Base-by-base conservation (phyloP, 2,113 vertebrate species). In the Cyprinodon tularosa region DNA sequence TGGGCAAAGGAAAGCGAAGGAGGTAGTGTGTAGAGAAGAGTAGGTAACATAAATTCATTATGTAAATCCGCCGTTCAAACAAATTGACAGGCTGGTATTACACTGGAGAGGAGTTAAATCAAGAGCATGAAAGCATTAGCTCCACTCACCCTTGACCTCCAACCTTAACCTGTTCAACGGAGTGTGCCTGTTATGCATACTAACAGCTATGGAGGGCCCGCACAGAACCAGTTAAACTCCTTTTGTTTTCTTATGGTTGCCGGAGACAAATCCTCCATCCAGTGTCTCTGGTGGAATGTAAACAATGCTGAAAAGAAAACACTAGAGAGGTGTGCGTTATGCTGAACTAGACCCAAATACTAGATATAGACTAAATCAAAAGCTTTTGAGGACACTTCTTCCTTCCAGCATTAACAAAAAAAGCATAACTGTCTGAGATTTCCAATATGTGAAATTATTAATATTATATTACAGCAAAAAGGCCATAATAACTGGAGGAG, bases 31-130 rank as follows among this genome's bases (percentile, higher is more conserved):
- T 78, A 61, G 86, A 87, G 84, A 88, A 90, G 85, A 90, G 74
- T 87, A 85, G 84, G 88, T 92, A 88, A 92, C 91, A 91, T 91
- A 91, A 91, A 92, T 91, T 92, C 90, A 93, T 93, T 92, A 93
- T 93, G 92, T 88, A 93, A 93, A 93, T 92, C 91, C 84, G 76
- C 84, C 77, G 86, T 91, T 91, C 89, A 91, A 93, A 93, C 91
- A 91, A 92, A 92, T 93, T 93, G 90, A 91, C 91, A 90, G 91
- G 87, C 83, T 86, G 83, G 90, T 88, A 90, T 91, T 90, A 90
- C 92, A 91, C 90, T 85, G 83, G 57, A 90, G 88, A 89, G 88
- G 86, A 89, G 89, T 83, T 80, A 86, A 90, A 91, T 92, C 86
- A 92, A 91, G 90, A 91, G 88, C 86, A 90, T 90, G 88, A 90